Conservation (phyloP, 2,888 invertebrate genomes). For the Lathronympha strigana region DNA sequence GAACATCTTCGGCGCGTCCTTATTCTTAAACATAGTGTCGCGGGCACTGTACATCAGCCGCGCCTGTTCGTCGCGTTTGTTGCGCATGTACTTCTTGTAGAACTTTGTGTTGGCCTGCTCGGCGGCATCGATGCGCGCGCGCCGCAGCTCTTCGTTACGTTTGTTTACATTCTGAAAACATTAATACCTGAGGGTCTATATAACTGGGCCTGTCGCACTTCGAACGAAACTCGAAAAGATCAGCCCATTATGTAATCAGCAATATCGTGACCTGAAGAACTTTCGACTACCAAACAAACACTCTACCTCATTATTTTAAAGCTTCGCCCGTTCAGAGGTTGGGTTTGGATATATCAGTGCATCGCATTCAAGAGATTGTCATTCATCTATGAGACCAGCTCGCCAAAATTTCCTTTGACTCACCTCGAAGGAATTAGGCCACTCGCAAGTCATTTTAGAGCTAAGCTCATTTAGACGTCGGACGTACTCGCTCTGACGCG, state of each 20-base stretch:
- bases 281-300: too few relatives aligned
- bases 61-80: slow-evolving; percentile 63
- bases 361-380: too few relatives aligned
- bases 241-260: too few relatives aligned
- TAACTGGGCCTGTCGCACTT: too few relatives aligned
- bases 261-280: too few relatives aligned
- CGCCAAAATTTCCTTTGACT: background rate
- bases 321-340: too few relatives aligned
- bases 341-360: too few relatives aligned
- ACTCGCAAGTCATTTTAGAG: slow-evolving; percentile 67
- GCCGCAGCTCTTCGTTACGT: slow-evolving; percentile 72
- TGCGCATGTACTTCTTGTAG: slow-evolving; percentile 68
- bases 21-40: slow-evolving; percentile 74
- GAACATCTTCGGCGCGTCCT: slow-evolving; percentile 75
- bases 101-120: slow-evolving; percentile 70
- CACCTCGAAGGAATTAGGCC: slow-evolving; percentile 77
- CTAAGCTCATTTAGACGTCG: slow-evolving; percentile 61
- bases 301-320: too few relatives aligned
- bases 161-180: slow-evolving; percentile 73
- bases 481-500: slow-evolving; percentile 62
- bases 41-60: slow-evolving; percentile 71
- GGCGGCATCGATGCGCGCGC: slow-evolving; percentile 62
- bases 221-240: too few relatives aligned
- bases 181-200: too few relatives aligned
- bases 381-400: too few relatives aligned